Conservation (phyloP, 2,113 vertebrate genomes). For the Agelaius tricolor region DNA sequence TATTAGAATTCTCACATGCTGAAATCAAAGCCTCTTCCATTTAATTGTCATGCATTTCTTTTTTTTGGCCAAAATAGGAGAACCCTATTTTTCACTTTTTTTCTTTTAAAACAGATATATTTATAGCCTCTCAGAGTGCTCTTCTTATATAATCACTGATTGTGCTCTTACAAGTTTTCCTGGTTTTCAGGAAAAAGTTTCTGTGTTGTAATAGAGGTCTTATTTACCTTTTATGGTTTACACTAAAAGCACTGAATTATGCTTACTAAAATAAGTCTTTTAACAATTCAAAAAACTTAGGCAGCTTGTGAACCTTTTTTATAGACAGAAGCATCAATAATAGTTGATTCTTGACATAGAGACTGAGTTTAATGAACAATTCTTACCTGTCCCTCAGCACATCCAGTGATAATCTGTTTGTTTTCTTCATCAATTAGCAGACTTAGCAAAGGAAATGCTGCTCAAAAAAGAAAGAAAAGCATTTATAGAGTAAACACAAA, state of each 20-base stretch:
- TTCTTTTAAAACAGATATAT: not conserved
- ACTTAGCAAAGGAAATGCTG: slow-evolving; percentile 83
- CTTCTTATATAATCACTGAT: not conserved
- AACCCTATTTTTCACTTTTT: not conserved
- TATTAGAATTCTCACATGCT: not conserved
- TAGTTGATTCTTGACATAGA: not conserved
- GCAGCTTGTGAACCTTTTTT: not conserved
- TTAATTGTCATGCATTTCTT: not conserved
- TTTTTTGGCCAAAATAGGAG: not conserved
- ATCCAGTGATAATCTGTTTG: slow-evolving; percentile 80
- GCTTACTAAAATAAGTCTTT: not conserved
- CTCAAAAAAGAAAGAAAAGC: not conserved
- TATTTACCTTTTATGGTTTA: not conserved
- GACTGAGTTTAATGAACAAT: not conserved
- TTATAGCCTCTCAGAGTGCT: not conserved
- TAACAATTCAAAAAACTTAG: not conserved
- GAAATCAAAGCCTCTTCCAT: not conserved
- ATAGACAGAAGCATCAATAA: not conserved
- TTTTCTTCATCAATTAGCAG: slow-evolving; percentile 73
- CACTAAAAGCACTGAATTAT: not conserved
- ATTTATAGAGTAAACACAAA: not conserved
- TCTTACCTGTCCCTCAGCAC: slow-evolving; percentile 83
- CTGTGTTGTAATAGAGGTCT: not conserved
- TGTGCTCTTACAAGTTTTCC: not conserved
- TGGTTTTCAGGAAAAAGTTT: not conserved